phyloP scores from a whole-genome alignment of 2,113 vertebrate species.

The Podarcis cretensis region DNA sequence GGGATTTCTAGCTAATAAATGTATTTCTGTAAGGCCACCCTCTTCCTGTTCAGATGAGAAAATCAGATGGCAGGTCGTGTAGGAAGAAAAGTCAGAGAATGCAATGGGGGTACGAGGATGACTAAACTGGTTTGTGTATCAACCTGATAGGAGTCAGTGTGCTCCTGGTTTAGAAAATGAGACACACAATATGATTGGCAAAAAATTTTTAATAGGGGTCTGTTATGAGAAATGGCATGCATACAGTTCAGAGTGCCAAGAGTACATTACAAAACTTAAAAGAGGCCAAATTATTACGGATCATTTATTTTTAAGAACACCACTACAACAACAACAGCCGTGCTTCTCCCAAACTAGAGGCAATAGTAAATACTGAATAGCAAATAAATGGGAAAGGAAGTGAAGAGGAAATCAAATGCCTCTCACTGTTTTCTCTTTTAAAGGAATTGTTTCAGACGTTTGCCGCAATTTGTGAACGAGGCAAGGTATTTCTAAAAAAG shows the following conservation, averaged over 20 bases:
- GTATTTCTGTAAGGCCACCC: too few relatives aligned
- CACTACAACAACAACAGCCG: background rate
- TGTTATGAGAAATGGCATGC: background rate
- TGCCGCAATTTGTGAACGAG: too few relatives aligned
- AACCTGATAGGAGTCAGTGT: background rate
- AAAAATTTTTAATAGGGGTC: constrained; percentile 19
- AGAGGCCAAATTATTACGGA: background rate
- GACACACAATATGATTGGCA: background rate
- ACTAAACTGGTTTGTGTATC: background rate
- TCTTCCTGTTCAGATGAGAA: background rate
- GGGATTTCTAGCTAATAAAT: too few relatives aligned
- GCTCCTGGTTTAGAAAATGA: background rate
- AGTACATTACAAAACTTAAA: background rate
- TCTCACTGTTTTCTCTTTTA: background rate
- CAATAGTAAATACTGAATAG: background rate
- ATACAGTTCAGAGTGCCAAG: background rate
- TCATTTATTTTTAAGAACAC: background rate
- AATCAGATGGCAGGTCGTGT: background rate
- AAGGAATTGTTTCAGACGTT: background rate
- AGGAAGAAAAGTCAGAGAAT: background rate
- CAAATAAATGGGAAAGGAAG: background rate
- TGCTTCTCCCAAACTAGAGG: background rate
- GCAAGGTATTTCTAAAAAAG: background rate
- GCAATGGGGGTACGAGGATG: too few relatives aligned
- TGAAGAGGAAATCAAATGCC: too few relatives aligned